phyloP scores from a whole-genome alignment of 2,888 invertebrate species.

The Linyphia triangularis region DNA sequence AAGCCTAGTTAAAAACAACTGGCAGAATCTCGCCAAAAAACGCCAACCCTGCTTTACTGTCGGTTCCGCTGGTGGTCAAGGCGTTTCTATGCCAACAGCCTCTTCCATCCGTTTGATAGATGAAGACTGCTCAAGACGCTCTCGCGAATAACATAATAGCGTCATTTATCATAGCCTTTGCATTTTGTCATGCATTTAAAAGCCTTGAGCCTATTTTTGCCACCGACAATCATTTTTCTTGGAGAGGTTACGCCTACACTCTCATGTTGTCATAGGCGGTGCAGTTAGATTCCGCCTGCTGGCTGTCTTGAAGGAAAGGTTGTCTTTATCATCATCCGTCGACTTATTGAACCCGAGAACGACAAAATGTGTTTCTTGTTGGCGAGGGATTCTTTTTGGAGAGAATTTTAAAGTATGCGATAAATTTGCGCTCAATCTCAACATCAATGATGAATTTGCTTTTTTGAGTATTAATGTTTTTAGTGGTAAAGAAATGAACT shows the following conservation, averaged over 20 bases:
- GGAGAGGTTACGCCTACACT: slow-evolving; percentile 45
- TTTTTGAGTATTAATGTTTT: no score
- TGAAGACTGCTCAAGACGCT: slow-evolving; percentile 73
- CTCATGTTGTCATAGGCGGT: slow-evolving; percentile 36
- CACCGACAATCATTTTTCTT: slow-evolving; percentile 70
- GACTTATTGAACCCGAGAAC: background rate
- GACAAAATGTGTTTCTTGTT: background rate
- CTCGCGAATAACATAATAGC: slow-evolving; percentile 74
- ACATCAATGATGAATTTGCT: no score
- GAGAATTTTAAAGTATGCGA: no score
- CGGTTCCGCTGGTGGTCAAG: slow-evolving; percentile 60
- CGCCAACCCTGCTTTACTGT: background rate
- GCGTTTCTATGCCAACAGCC: slow-evolving; percentile 68
- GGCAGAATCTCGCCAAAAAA: slow-evolving; percentile 32
- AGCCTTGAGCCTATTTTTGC: slow-evolving; percentile 70
- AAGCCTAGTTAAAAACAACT: background rate
- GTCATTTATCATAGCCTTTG: slow-evolving; percentile 74
- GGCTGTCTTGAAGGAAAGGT: slow-evolving; percentile 41
- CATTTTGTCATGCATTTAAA: slow-evolving; percentile 75
- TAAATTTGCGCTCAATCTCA: no score
- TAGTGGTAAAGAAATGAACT: no score
- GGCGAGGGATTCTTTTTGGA: no score
- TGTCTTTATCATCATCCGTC: slow-evolving; percentile 35
- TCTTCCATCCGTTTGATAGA: slow-evolving; percentile 74
- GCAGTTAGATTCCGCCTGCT: slow-evolving; percentile 34